These are phyloP conservation scores for Maccullochella peelii DNA, from an alignment of 2,113 vertebrate genomes.

Conservation along the genomic window DNA sequence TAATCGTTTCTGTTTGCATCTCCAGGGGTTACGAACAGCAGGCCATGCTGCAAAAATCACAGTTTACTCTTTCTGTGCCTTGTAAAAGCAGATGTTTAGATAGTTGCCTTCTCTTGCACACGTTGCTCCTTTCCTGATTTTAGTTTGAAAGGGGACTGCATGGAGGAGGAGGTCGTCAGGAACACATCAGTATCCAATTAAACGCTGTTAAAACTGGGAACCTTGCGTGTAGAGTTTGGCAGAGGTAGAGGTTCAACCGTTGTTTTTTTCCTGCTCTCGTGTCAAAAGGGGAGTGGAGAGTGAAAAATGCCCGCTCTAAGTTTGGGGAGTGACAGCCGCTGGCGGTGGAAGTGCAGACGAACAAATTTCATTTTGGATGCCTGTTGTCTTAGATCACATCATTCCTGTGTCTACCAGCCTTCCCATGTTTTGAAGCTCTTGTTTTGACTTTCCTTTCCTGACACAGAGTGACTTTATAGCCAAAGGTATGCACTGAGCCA, in stretches of 20 bases:
- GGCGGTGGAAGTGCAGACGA: conserved; percentile 18
- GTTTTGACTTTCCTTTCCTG: conserved; percentile 44
- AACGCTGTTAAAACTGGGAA: conserved; percentile 67
- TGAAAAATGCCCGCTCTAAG: conserved; percentile 27
- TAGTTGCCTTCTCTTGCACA: conserved; percentile 35
- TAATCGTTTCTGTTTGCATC: conserved; percentile 28
- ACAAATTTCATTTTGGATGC: conserved; percentile 51
- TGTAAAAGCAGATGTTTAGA: conserved; percentile 72
- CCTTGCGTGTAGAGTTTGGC: conserved; percentile 62
- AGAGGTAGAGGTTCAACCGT: background rate
- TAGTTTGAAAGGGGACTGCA: conserved; percentile 40
- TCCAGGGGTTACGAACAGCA: conserved; percentile 16
- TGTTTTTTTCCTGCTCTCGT: conserved; percentile 40
- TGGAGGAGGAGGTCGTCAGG: conserved; percentile 55
- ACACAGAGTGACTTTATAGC: conserved; percentile 27
- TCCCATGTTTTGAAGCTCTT: conserved; percentile 26
- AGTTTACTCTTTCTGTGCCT: conserved; percentile 61
- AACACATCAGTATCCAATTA: conserved; percentile 80
- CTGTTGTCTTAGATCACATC: conserved; percentile 59
- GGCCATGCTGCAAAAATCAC: conserved; percentile 8
- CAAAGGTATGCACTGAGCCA: background rate
- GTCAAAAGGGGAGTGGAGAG: conserved; percentile 47
- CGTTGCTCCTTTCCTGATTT: conserved; percentile 46
- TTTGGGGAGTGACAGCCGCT: conserved; percentile 31
- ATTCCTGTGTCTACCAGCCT: background rate